These are phyloP conservation scores for Drosophila ogumai DNA, from an alignment of 1,140 invertebrate species.

Conservation along the genomic window DNA sequence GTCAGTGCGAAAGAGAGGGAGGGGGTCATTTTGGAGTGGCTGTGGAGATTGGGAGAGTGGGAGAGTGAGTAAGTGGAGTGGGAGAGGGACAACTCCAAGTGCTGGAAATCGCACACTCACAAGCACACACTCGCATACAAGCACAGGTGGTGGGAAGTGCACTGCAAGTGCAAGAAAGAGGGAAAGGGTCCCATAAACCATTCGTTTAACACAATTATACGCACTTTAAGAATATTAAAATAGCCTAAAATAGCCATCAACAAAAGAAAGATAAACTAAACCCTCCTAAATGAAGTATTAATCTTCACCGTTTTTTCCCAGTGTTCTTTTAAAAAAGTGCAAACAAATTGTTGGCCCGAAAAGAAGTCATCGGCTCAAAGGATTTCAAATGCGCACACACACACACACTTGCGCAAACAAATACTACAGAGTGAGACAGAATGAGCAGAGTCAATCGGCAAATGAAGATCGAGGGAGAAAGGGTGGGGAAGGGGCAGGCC, in stretches of 20 bases:
- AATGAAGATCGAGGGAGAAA: slow-evolving; percentile 21
- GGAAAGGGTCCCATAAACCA: slow-evolving; percentile 39
- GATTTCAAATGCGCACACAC: slow-evolving; percentile 35
- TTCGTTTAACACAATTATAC: slow-evolving; percentile 46
- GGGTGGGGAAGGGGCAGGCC: neutral
- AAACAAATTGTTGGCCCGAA: slow-evolving; percentile 64
- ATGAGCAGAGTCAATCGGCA: slow-evolving; percentile 11
- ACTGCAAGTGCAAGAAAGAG: slow-evolving; percentile 11
- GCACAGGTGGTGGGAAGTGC: slow-evolving; percentile 8
- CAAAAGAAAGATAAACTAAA: neutral
- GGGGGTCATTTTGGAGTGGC: slow-evolving; percentile 29
- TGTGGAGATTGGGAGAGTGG: slow-evolving; percentile 22
- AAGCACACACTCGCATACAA: slow-evolving; percentile 22
- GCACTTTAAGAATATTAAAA: slow-evolving; percentile 2
- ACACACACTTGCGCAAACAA: neutral
- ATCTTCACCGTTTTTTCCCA: neutral
- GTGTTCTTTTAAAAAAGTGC: slow-evolving; percentile 19
- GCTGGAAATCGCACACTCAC: slow-evolving; percentile 57
- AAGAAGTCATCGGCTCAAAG: slow-evolving; percentile 25
- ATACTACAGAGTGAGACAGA: neutral
- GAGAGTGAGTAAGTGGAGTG: neutral
- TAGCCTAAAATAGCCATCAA: no score
- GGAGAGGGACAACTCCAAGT: slow-evolving; percentile 32
- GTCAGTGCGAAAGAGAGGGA: slow-evolving; percentile 25
- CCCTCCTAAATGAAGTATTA: neutral